These are phyloP conservation scores for Intellagama lesueurii DNA, from an alignment of 2,797 vertebrate species.

Conservation along the genomic window DNA sequence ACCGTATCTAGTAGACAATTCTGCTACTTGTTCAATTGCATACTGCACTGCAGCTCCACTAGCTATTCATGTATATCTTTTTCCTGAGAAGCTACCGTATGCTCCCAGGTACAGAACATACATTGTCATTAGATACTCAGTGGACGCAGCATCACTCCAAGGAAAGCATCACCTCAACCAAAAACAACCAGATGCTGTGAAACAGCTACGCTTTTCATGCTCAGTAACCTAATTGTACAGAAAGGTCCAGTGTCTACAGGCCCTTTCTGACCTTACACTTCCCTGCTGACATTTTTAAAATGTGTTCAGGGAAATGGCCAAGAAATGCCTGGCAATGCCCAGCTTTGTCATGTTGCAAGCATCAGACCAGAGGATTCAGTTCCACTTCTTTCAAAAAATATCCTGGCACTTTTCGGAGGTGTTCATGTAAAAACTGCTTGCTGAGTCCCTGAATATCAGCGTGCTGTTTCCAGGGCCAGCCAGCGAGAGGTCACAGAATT, in stretches of 20 bases:
- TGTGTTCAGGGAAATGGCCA: not conserved
- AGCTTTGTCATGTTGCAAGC: not conserved
- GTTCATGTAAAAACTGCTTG: not conserved
- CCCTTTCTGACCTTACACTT: constrained; percentile 10
- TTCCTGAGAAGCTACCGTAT: not conserved
- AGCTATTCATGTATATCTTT: not conserved
- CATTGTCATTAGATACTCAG: not conserved
- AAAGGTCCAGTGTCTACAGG: constrained; percentile 27
- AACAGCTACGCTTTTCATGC: not conserved
- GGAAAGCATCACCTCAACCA: not conserved
- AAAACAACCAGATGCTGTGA: not conserved
- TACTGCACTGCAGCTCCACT: not conserved
- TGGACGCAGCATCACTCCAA: not conserved
- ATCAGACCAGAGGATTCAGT: not conserved
- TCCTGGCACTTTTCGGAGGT: not conserved
- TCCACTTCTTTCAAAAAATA: not conserved
- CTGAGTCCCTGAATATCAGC: too few relatives aligned
- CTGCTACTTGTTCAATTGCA: not conserved
- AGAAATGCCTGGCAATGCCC: not conserved
- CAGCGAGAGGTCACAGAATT: too few relatives aligned
- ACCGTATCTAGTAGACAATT: not conserved
- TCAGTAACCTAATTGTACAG: constrained; percentile 10
- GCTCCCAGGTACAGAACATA: not conserved
- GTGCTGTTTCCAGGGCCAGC: too few relatives aligned
- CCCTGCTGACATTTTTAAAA: constrained; percentile 17